A percentile compares a stretch with the other conserved stretches of the same genome.
Conservation (phyloP, 2,113 vertebrate species). For the Lepus americanus region DNA sequence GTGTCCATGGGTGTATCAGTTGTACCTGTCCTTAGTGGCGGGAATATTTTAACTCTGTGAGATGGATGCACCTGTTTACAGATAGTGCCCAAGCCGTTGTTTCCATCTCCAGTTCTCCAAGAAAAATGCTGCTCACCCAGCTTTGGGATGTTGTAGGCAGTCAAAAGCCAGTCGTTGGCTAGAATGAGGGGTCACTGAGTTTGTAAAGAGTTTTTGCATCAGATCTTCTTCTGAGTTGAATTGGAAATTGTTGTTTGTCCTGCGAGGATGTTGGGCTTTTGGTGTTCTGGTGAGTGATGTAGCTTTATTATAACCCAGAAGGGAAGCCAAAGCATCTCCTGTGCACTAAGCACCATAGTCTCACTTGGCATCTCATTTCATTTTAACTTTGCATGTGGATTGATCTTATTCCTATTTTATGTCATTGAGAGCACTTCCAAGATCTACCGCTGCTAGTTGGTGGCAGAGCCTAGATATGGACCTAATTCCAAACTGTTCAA, state of each 20-base stretch:
- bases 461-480: not conserved
- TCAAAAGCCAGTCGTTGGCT: not conserved
- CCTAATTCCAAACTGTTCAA: not conserved
- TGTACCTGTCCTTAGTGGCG: not conserved
- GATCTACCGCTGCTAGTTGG: not conserved
- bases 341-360: not conserved
- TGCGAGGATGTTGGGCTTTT: not conserved
- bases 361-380: not conserved
- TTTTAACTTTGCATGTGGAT: not conserved
- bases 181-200: not conserved
- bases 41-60: not conserved
- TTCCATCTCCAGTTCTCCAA: not conserved
- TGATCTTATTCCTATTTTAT: not conserved
- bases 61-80: conserved; percentile 9
- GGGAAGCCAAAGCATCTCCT: not conserved
- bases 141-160: not conserved
- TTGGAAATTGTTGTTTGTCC: not conserved
- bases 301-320: not conserved
- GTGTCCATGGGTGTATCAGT: not conserved
- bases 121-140: not conserved
- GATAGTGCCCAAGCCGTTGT: not conserved
- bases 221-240: not conserved
- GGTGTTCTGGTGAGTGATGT: not conserved
- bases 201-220: not conserved
- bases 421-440: not conserved